phyloP scores from a whole-genome alignment of 1,140 invertebrate species.

The Bombus vancouverensis region DNA sequence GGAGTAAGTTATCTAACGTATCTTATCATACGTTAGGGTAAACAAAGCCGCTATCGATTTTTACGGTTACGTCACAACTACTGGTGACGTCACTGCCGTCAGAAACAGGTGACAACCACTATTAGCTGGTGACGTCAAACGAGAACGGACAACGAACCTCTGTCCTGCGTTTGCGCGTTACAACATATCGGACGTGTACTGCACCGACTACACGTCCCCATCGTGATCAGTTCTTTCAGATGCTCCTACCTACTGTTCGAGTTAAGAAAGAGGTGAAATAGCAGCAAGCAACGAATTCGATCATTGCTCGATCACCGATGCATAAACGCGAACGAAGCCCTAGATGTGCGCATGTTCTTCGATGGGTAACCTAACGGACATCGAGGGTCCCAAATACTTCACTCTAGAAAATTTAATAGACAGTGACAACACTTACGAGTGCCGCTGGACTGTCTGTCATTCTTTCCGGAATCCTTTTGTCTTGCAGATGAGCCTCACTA shows the following conservation, averaged over 20 bases:
- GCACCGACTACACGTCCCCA: slow-evolving; percentile 48
- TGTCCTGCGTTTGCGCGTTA: slow-evolving; percentile 60
- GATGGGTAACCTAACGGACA: slow-evolving; percentile 38
- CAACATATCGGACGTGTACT: slow-evolving; percentile 28
- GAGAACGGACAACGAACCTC: slow-evolving; percentile 65
- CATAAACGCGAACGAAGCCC: neutral
- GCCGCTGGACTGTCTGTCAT: slow-evolving; percentile 61
- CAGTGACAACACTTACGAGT: slow-evolving; percentile 69
- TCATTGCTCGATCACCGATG: neutral
- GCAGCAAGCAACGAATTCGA: too few species aligned
- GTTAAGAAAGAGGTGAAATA: neutral
- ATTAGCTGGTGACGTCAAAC: slow-evolving; percentile 61
- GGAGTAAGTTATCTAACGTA: slow-evolving; percentile 16
- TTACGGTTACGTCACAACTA: slow-evolving; percentile 47
- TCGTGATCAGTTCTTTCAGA: slow-evolving; percentile 35
- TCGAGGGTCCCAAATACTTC: neutral
- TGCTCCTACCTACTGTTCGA: neutral
- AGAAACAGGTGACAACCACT: slow-evolving; percentile 63
- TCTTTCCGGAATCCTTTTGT: slow-evolving; percentile 39
- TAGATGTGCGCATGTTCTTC: slow-evolving; percentile 22
- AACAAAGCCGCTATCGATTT: neutral
- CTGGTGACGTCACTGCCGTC: slow-evolving; percentile 54
- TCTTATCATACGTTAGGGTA: neutral
- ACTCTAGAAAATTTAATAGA: slow-evolving; percentile 36
- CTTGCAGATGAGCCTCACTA: slow-evolving; percentile 18